A percentile compares a stretch with the other conserved stretches of the same genome.
Conservation (phyloP, 2,113 vertebrate genomes). For the Tautogolabrus adspersus region DNA sequence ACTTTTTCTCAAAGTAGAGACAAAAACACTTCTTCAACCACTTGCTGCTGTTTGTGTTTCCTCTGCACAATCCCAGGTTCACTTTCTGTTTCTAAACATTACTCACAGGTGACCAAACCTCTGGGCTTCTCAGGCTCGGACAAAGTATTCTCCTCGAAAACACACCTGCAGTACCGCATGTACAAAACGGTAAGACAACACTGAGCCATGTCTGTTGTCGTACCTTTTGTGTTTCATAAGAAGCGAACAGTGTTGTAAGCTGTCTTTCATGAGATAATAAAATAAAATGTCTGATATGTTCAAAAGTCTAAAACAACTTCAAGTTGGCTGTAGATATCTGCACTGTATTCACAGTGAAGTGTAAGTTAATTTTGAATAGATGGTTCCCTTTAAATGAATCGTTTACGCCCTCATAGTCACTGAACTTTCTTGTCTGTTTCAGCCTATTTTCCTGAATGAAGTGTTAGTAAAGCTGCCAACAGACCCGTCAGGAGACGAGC, state of each 20-base stretch:
- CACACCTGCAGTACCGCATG: slow-evolving; percentile 98
- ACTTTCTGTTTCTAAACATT: background rate
- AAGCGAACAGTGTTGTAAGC: too few species aligned
- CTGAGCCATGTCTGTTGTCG: background rate
- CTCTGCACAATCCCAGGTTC: too few species aligned
- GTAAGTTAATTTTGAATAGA: too few species aligned
- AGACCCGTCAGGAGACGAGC: slow-evolving; percentile 97
- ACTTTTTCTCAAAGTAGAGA: background rate
- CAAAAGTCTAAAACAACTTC: too few species aligned
- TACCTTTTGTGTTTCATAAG: too few species aligned
- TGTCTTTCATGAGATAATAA: too few species aligned
- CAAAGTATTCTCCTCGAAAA: slow-evolving; percentile 98
- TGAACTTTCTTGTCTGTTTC: slow-evolving; percentile 46
- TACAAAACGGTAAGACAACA: slow-evolving; percentile 93
- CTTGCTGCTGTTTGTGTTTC: too few species aligned
- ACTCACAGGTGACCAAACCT: slow-evolving; percentile 90
- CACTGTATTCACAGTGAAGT: background rate
- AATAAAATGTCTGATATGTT: too few species aligned
- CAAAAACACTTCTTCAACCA: too few species aligned
- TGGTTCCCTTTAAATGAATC: background rate
- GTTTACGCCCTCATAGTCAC: background rate
- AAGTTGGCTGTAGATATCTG: background rate
- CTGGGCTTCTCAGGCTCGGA: slow-evolving; percentile 92
- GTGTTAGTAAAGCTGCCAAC: slow-evolving; percentile 98
- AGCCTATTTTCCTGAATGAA: slow-evolving; percentile 99